Conservation (phyloP, 2,797 vertebrate genomes). For the Oreortyx pictus region DNA sequence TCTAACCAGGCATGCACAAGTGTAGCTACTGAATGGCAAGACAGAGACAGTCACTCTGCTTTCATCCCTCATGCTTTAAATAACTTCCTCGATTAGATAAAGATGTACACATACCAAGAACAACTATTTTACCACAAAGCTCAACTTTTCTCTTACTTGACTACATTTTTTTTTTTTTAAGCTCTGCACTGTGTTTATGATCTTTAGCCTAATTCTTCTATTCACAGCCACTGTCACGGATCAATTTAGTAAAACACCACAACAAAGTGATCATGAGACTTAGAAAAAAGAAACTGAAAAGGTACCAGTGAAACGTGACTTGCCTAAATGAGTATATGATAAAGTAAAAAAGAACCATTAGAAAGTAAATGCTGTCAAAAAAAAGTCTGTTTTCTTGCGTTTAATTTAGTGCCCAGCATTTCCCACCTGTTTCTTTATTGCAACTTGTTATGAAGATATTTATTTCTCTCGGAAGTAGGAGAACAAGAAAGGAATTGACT, state of each 20-base stretch:
- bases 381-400: neutral
- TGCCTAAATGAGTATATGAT: neutral
- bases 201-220: neutral
- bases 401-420: neutral
- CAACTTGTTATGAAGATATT: neutral
- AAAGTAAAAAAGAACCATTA: neutral
- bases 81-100: neutral
- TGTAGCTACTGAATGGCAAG: neutral
- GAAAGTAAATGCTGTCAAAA: neutral
- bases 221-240: neutral
- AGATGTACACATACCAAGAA: neutral
- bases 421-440: neutral
- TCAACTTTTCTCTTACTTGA: neutral
- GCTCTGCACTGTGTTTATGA: neutral
- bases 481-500: constrained; percentile 52
- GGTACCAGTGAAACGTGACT: neutral
- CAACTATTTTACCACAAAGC: neutral
- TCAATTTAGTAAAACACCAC: neutral
- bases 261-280: neutral
- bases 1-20: neutral
- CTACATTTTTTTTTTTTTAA: neutral
- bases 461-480: constrained; percentile 37
- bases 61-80: neutral
- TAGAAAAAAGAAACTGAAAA: neutral
- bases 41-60: neutral